Conservation (phyloP, 2,113 vertebrate genomes). For the Myxocyprinus asiaticus region DNA sequence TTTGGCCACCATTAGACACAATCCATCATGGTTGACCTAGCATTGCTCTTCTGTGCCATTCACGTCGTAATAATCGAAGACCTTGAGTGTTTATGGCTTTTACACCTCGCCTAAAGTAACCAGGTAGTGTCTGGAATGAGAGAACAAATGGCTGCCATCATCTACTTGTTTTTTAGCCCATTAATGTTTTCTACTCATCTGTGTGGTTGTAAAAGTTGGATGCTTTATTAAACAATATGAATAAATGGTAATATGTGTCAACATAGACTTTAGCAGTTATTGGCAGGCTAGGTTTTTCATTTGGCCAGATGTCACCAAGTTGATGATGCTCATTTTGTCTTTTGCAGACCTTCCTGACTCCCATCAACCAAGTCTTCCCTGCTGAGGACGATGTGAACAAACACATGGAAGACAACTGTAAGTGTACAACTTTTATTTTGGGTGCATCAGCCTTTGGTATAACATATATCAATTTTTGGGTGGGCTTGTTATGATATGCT, state of each 20-base stretch:
- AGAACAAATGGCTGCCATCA: background rate
- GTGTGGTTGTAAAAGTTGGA: background rate
- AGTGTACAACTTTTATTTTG: constrained; percentile 65
- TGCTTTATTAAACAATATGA: background rate
- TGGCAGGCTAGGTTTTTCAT: constrained; percentile 8
- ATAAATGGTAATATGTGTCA: constrained; percentile 12
- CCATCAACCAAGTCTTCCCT: constrained; percentile 94
- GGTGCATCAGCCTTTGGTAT: background rate
- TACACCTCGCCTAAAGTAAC: constrained; percentile 21
- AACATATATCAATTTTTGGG: background rate
- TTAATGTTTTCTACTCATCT: background rate
- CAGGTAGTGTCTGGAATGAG: constrained; percentile 6
- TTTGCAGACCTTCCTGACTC: constrained; percentile 88
- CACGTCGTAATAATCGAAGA: constrained; percentile 5
- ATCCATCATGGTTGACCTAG: constrained; percentile 22
- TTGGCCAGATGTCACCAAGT: constrained; percentile 16
- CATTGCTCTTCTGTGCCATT: background rate
- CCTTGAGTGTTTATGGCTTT: constrained; percentile 38
- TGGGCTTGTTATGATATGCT: background rate
- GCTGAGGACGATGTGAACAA: constrained; percentile 97
- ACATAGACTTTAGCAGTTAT: background rate
- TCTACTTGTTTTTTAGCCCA: constrained; percentile 14
- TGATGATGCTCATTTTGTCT: constrained; percentile 44
- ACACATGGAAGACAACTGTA: constrained; percentile 97
- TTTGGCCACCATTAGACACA: constrained; percentile 8